These are phyloP conservation scores for Drosophila nigrodunni DNA, from an alignment of 1,140 invertebrate genomes.

Conservation along the genomic window DNA sequence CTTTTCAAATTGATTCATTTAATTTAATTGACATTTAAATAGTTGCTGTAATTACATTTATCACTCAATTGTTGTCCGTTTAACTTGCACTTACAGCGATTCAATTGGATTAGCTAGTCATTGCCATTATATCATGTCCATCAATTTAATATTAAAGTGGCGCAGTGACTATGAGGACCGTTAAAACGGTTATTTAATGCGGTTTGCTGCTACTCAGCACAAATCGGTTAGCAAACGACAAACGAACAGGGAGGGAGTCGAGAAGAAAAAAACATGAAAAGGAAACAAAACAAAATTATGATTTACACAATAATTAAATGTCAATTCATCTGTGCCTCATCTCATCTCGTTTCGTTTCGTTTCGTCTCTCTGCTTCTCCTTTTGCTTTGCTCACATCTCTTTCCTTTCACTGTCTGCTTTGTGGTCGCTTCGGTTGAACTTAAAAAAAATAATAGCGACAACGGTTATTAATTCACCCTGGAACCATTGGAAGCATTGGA, in stretches of 20 bases:
- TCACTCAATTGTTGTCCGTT: background rate
- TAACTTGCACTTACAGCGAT: background rate
- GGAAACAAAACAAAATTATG: constrained; percentile 63
- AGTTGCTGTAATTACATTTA: background rate
- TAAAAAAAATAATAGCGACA: constrained; percentile 53
- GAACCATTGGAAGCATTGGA: constrained; percentile 11
- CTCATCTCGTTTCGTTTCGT: constrained; percentile 21
- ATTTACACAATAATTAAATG: constrained; percentile 80
- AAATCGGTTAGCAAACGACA: constrained; percentile 20
- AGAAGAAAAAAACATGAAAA: constrained; percentile 14
- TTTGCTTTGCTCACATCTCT: constrained; percentile 18
- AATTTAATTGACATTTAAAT: background rate
- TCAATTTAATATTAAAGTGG: constrained; percentile 42
- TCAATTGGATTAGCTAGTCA: background rate
- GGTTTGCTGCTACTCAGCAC: constrained; percentile 23
- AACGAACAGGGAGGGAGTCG: constrained; percentile 5
- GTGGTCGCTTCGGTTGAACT: constrained; percentile 50
- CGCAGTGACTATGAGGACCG: constrained; percentile 48
- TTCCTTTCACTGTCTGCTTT: constrained; percentile 9
- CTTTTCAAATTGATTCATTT: background rate
- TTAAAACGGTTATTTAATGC: constrained; percentile 70
- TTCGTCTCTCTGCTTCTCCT: constrained; percentile 13
- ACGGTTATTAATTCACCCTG: constrained; percentile 71
- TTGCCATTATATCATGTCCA: constrained; percentile 1
- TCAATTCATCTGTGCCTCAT: constrained; percentile 65